Percentiles rank a stretch among this genome's conserved stretches.
Conservation (phyloP, 2,888 invertebrate species). For the Lottia gigantea region DNA sequence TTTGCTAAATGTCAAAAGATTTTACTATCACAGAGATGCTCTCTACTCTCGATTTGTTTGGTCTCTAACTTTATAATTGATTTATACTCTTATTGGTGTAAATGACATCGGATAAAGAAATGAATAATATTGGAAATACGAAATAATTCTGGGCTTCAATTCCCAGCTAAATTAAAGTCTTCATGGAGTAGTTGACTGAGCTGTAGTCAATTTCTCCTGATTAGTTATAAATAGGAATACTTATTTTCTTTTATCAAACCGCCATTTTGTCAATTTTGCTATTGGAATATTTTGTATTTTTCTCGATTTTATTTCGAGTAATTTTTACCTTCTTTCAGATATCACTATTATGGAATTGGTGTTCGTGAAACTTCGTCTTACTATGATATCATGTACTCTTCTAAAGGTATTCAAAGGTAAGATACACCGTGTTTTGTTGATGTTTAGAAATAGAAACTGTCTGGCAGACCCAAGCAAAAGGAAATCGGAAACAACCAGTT, state of each 20-base stretch:
- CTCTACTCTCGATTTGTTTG: no score
- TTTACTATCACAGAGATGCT: no score
- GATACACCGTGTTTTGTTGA: not conserved
- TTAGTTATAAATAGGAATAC: not conserved
- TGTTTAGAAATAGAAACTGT: not conserved
- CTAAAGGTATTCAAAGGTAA: constrained; percentile 66
- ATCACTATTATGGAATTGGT: constrained; percentile 72
- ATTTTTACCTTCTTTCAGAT: constrained; percentile 48
- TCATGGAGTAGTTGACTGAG: no score
- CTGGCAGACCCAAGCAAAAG: not conserved
- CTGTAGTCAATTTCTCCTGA: not conserved
- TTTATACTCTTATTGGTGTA: no score
- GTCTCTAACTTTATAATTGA: no score
- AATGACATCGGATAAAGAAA: no score
- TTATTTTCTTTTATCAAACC: not conserved
- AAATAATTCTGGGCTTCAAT: no score
- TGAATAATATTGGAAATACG: no score
- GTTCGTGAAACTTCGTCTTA: constrained; percentile 69
- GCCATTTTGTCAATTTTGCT: no score
- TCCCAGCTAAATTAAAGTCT: no score
- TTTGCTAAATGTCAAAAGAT: no score
- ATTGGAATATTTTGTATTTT: not conserved
- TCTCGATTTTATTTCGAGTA: not conserved
- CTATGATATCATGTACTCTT: constrained; percentile 69
- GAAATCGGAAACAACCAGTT: no score